Base-by-base conservation (phyloP, 2,113 vertebrate species). In the Dermatemys mawii region DNA sequence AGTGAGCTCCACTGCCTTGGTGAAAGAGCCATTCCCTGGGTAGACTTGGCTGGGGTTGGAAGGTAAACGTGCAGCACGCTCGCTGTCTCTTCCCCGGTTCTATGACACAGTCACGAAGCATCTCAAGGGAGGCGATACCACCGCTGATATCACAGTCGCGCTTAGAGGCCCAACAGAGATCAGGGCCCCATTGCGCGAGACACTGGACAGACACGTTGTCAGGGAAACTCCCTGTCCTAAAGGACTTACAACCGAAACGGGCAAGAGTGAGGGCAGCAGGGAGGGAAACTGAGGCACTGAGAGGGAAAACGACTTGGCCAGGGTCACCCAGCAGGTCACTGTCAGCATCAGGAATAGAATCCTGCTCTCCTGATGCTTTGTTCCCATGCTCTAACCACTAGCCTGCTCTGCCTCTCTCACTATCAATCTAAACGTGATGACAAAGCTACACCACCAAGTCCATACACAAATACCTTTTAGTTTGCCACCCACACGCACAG, bases 391-490 rank as follows among this genome's bases (percentile, higher is more conserved):
- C 38, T 44, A 44, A 44, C 38, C n/a, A 75, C 38, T 44, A 41
- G 70, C 9, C 70, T 75, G 41, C n/a, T 21, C 63, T 38, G 35
- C 19, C n/a, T 70, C 63, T 44, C 41, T 75, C 38, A 13, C 60
- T n/a, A 9, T 41, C 44, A 75, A 6, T 22, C 70, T 11, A 41
- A 44, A 11, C 6, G 5, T 22, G 79, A 11, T 1, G 53, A 80
- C 60, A 44, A 84, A 1, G 38, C 78, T 60, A 32, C 63, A 38
- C 82, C 54, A 41, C 2, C 0, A 0, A n/a, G 55, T 38, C 46
- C 10, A 81, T 32, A 26, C 53, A 24, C 0, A 8, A 51, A 19
- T 9, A 76, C 49, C 29, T 81, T 50, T 44, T 5, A 44, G 41
- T 22, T 84, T 76, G 85, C 48, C 50, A 22, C 16, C 70, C 12